phyloP scores from a whole-genome alignment of 2,888 invertebrate genomes.

The Aricia artaxerxes region DNA sequence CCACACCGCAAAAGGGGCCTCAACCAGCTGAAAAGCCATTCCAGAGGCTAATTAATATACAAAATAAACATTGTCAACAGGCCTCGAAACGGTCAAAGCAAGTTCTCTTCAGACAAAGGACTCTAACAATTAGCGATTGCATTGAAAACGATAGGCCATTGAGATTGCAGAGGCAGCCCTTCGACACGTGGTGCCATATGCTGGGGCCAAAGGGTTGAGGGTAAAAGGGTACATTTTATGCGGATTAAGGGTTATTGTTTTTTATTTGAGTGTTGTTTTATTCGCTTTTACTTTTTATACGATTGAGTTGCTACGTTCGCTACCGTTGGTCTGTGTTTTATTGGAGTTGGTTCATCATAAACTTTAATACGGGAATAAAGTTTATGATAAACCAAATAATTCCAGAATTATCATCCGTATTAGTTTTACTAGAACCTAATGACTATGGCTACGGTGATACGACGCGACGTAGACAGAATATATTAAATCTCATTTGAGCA shows the following conservation, averaged over 20 bases:
- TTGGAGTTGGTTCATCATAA: neutral
- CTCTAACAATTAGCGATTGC: slow-evolving; percentile 74
- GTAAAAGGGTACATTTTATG: slow-evolving; percentile 45
- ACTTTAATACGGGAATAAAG: neutral
- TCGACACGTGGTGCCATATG: slow-evolving; percentile 71
- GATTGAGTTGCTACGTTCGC: neutral
- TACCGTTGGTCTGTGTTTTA: slow-evolving; percentile 3
- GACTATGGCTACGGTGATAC: neutral
- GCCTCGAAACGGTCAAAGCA: slow-evolving; percentile 73
- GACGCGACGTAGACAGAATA: neutral
- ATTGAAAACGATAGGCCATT: slow-evolving; percentile 76
- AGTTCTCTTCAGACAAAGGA: slow-evolving; percentile 62
- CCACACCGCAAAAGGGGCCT: neutral
- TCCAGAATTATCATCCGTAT: neutral
- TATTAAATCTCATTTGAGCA: neutral
- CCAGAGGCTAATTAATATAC: slow-evolving; percentile 39
- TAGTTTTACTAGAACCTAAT: neutral
- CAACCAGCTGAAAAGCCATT: neutral
- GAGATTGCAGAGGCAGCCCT: slow-evolving; percentile 70
- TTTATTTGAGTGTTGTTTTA: slow-evolving; percentile 32
- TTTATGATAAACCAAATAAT: neutral
- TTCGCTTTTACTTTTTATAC: slow-evolving; percentile 20
- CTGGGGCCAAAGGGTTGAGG: slow-evolving; percentile 37
- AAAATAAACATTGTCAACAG: slow-evolving; percentile 67
- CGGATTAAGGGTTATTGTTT: slow-evolving; percentile 32